Evolutionary conservation across 2,797 vertebrate genomes (phyloP).

Genomic region (Apodemus agrarius): DNA sequence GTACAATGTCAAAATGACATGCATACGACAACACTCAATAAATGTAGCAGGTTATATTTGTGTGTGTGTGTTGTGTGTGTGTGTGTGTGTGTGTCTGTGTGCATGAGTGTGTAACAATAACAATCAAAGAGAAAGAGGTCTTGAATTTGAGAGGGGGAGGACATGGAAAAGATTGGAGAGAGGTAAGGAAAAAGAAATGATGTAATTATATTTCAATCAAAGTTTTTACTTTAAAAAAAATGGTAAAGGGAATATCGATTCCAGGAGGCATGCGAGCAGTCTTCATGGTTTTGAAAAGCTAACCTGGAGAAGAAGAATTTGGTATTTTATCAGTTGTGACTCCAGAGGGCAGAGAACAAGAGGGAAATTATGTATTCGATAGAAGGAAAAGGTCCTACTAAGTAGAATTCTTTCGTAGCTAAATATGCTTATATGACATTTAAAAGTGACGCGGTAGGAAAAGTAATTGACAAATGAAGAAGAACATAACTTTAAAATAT

Average conservation of each 20-base stretch:
- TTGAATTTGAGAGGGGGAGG: not conserved
- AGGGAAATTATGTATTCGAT: not conserved
- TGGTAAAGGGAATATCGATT: not conserved
- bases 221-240: not conserved
- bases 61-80: not conserved
- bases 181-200: not conserved
- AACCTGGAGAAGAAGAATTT: not conserved
- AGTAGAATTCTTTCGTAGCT: not conserved
- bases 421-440: conserved; percentile 40
- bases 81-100: not conserved
- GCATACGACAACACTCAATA: too few species aligned
- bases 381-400: conserved; percentile 5
- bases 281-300: not conserved
- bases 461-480: conserved; percentile 7
- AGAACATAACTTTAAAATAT: not conserved
- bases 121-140: not conserved
- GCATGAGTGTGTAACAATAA: not conserved
- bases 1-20: not conserved
- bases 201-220: not conserved
- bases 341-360: not conserved
- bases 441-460: not conserved
- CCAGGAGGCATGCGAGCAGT: not conserved
- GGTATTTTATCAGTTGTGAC: not conserved
- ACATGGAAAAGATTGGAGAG: not conserved
- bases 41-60: not conserved